Percentiles rank a stretch among this genome's conserved stretches.
These are phyloP conservation scores for Gryllus bimaculatus DNA, from an alignment of 1,140 invertebrate species.

Conservation along the genomic window DNA sequence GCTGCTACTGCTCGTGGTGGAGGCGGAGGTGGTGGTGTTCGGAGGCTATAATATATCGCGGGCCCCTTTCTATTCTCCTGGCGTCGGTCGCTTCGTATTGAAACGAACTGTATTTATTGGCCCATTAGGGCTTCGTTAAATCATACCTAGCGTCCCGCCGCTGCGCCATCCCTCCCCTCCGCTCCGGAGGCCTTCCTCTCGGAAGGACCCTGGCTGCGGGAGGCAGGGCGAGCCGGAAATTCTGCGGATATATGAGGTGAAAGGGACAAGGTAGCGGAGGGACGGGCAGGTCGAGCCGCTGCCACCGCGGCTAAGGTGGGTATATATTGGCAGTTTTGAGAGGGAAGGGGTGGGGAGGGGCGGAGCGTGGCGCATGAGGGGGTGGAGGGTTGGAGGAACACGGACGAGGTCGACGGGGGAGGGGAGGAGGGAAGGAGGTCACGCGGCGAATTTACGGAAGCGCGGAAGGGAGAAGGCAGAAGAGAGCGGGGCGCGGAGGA, in stretches of 20 bases:
- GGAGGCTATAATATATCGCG: neutral
- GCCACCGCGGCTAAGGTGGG: neutral
- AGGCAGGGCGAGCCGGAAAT: neutral
- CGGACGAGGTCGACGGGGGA: neutral
- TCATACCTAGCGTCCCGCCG: constrained; percentile 12
- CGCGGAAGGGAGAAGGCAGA: no score
- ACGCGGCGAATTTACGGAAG: neutral
- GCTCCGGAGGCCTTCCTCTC: neutral
- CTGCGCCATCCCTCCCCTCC: neutral
- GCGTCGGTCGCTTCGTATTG: constrained; percentile 14
- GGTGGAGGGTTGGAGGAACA: neutral
- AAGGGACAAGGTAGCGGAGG: neutral
- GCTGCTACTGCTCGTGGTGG: neutral
- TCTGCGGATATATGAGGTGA: neutral
- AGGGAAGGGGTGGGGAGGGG: neutral
- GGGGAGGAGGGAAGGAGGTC: neutral
- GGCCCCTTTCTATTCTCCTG: neutral
- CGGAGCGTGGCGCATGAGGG: neutral
- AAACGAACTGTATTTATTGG: constrained; percentile 21
- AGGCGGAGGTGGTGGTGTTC: no score
- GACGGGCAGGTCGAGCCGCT: neutral
- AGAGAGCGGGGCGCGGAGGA: no score
- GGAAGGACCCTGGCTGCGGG: no score
- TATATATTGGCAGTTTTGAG: neutral
- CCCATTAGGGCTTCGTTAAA: constrained; percentile 23